These are phyloP conservation scores for Apocrypta bakeri DNA, from an alignment of 1,140 invertebrate genomes.

Conservation along the genomic window DNA sequence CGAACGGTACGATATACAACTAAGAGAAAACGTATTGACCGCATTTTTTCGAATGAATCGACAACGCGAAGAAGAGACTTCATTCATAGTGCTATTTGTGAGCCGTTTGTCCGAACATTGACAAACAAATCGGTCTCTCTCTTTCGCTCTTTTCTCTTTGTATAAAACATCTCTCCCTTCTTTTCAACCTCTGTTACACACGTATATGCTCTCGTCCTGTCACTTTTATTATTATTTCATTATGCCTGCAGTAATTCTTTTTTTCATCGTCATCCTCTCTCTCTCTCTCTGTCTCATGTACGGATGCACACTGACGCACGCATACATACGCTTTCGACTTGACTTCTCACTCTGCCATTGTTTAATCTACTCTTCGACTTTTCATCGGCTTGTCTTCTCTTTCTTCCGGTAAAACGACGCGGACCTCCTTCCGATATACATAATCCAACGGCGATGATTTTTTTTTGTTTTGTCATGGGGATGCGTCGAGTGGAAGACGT, in stretches of 20 bases:
- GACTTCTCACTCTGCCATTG: neutral
- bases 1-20: neutral
- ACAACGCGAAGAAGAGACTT: conserved; percentile 1
- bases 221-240: neutral
- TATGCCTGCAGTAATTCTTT: neutral
- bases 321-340: neutral
- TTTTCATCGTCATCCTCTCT: neutral
- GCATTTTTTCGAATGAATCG: neutral
- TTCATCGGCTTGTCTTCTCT: neutral
- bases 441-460: neutral
- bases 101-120: neutral
- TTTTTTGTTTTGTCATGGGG: neutral
- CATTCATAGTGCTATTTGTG: neutral
- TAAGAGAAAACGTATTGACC: neutral
- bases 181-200: neutral
- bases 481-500: too few species aligned
- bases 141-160: neutral
- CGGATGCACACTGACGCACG: too few species aligned
- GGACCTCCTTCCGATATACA: neutral
- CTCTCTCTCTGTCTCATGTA: neutral
- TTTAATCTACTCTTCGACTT: neutral
- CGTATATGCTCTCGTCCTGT: neutral
- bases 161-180: neutral
- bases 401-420: too few species aligned
- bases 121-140: neutral